Evolutionary conservation across 92 coral and sea anemone species (phyloP).

Genomic region (Paragorgia papillata): DNA sequence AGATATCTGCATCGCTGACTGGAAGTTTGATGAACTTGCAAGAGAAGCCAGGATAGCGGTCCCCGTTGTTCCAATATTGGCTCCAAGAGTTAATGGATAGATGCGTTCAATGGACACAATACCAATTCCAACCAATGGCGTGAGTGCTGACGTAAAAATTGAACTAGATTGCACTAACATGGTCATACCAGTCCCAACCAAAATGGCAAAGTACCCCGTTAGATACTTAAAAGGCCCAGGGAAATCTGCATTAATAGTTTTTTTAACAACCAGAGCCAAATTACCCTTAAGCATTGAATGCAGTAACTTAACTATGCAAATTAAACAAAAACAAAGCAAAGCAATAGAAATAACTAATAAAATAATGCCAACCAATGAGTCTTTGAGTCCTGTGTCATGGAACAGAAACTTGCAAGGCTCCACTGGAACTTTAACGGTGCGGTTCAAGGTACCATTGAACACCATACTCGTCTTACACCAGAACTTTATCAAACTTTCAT

Average conservation of each 20-base stretch:
- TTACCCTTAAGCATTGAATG: constrained; percentile 92
- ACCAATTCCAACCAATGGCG: constrained; percentile 97
- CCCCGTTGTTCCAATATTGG: constrained; percentile 97
- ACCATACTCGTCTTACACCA: constrained; percentile 58
- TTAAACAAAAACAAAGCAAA: constrained; percentile 81
- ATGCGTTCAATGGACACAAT: constrained; percentile 88
- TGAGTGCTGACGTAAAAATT: constrained; percentile 96
- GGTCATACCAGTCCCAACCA: constrained; percentile 94
- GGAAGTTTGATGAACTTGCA: constrained; percentile 70
- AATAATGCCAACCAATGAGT: constrained; percentile 81
- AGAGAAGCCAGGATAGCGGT: constrained; percentile 97
- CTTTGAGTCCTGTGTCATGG: constrained; percentile 69
- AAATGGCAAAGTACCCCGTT: constrained; percentile 92
- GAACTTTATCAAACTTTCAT: constrained; percentile 68
- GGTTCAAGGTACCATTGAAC: constrained; percentile 29
- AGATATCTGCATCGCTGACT: constrained; percentile 88
- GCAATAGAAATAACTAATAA: constrained; percentile 71
- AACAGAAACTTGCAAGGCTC: constrained; percentile 76
- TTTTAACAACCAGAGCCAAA: constrained; percentile 80
- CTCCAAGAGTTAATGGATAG: constrained; percentile 92
- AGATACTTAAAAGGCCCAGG: constrained; percentile 88
- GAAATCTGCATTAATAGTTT: constrained; percentile 90
- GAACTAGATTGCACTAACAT: constrained; percentile 97
- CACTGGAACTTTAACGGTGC: constrained; percentile 6
- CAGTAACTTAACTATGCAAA: constrained; percentile 78